A percentile compares a stretch with the other conserved stretches of the same genome.
Evolutionary conservation across 2,797 vertebrate genomes (phyloP).

Genomic region (Rhinoraja longicauda): DNA sequence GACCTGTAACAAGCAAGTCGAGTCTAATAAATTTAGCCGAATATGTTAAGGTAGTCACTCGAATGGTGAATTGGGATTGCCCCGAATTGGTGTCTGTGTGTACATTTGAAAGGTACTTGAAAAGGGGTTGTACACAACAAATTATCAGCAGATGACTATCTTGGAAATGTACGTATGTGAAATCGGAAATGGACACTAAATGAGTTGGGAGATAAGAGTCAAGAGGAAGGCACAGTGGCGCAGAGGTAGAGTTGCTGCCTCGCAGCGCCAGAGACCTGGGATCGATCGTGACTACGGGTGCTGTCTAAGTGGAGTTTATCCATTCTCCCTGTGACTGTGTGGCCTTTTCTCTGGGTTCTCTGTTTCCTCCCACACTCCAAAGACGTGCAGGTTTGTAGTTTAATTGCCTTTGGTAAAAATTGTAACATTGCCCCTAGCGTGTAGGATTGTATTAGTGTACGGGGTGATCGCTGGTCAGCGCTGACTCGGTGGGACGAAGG

Average conservation of each 20-base stretch:
- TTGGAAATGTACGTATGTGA: background rate
- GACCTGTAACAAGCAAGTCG: background rate
- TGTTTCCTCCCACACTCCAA: no score
- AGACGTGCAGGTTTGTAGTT: no score
- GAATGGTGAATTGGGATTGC: background rate
- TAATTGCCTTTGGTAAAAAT: no score
- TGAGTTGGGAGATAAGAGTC: background rate
- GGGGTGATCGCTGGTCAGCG: no score
- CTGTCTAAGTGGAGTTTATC: no score
- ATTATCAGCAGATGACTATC: background rate
- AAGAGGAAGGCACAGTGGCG: background rate
- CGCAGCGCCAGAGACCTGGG: no score
- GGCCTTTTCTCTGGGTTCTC: no score
- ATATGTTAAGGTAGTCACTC: background rate
- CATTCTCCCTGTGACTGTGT: no score
- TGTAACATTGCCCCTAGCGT: no score
- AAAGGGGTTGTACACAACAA: background rate
- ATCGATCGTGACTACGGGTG: no score
- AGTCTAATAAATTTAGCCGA: background rate
- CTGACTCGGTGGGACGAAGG: no score
- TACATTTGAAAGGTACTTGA: background rate
- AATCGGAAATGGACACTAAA: background rate
- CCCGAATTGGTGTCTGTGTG: background rate
- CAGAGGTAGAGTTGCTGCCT: background rate
- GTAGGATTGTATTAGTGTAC: no score